Conservation (phyloP, 2,888 invertebrate genomes). For the Hydriomena furcata region DNA sequence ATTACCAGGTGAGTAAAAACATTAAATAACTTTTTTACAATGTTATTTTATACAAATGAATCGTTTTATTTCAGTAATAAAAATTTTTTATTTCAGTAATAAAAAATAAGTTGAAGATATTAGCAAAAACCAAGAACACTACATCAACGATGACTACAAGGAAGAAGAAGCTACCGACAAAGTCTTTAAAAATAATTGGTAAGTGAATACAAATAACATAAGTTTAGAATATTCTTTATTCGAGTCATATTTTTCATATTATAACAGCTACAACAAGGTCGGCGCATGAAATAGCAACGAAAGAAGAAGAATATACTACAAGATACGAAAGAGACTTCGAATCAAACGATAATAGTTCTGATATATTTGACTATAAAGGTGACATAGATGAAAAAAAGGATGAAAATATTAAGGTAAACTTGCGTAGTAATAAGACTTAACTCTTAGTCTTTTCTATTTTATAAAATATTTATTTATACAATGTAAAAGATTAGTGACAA, state of each 20-base stretch:
- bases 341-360: not conserved
- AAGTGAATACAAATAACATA: too few species aligned
- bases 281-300: not conserved
- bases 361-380: constrained; percentile 5
- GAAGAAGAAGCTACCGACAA: not conserved
- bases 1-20: constrained; percentile 2
- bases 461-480: too few species aligned
- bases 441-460: too few species aligned
- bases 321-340: not conserved
- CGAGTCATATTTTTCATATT: too few species aligned
- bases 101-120: not conserved
- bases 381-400: not conserved
- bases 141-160: not conserved
- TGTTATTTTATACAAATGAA: too few species aligned
- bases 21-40: not conserved
- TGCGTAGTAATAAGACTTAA: too few species aligned
- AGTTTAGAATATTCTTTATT: too few species aligned
- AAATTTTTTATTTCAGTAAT: constrained; percentile 4
- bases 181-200: not conserved
- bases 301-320: not conserved
- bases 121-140: not conserved
- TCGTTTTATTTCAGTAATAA: not conserved
- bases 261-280: not conserved
- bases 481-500: too few species aligned
- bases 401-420: not conserved